phyloP scores from a whole-genome alignment of 2,797 vertebrate genomes.

The Hydrolagus colliei region DNA sequence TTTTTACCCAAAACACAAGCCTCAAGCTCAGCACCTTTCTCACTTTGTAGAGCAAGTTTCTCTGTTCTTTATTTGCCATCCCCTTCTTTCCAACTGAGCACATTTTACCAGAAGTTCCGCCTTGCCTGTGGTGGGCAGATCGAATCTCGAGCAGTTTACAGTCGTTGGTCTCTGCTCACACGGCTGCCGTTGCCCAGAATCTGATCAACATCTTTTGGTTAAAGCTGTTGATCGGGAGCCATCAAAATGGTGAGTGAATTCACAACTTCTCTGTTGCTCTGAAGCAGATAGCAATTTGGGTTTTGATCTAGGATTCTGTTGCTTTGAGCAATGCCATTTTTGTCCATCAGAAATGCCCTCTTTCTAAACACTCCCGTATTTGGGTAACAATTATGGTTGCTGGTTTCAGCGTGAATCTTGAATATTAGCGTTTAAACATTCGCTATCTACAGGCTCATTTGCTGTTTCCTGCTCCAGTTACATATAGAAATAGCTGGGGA shows the following conservation, averaged over 20 bases:
- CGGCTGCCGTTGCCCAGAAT: no score
- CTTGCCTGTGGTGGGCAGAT: no score
- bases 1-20: not conserved
- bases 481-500: not conserved
- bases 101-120: no score
- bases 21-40: not conserved
- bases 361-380: not conserved
- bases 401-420: not conserved
- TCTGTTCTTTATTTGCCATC: no score
- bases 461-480: not conserved
- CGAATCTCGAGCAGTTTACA: no score
- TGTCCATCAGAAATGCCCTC: not conserved
- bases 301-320: not conserved
- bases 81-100: no score
- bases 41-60: no score
- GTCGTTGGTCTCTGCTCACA: no score
- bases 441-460: no score
- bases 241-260: not conserved
- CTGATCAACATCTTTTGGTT: not conserved
- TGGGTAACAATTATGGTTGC: not conserved
- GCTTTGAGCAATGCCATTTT: not conserved
- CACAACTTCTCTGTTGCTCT: not conserved
- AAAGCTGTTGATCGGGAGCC: no score
- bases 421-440: no score
- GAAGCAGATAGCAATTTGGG: not conserved